Evolutionary conservation across 2,113 vertebrate genomes (phyloP).

Genomic region (Salvelinus sp.): DNA sequence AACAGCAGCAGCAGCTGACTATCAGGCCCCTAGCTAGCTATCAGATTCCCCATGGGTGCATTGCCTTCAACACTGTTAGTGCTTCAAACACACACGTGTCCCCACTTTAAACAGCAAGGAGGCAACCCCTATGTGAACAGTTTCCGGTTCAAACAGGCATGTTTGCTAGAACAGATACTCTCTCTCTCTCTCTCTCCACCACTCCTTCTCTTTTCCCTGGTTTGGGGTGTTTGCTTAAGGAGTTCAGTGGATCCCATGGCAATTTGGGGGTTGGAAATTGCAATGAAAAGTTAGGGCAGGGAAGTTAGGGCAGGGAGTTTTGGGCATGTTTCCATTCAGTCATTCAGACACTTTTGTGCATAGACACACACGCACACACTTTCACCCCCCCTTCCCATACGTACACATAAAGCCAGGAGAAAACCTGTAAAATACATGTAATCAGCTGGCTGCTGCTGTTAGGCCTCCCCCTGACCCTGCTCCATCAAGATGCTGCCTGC

Average conservation of each 20-base stretch:
- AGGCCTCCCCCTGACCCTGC: slow-evolving; percentile 22
- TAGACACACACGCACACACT: neutral
- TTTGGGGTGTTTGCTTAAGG: slow-evolving; percentile 46
- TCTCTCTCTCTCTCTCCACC: slow-evolving; percentile 13
- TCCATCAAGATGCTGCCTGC: slow-evolving; percentile 6
- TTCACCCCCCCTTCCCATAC: neutral
- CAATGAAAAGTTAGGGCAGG: slow-evolving; percentile 34
- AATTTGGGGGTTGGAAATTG: slow-evolving; percentile 36
- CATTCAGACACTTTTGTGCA: slow-evolving; percentile 12
- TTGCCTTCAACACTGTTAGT: slow-evolving; percentile 66
- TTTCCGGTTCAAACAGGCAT: slow-evolving; percentile 69
- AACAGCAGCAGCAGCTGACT: slow-evolving; percentile 7
- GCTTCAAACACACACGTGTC: slow-evolving; percentile 67
- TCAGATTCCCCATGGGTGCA: slow-evolving; percentile 70
- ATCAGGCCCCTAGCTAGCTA: slow-evolving; percentile 4
- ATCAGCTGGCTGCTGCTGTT: slow-evolving; percentile 14
- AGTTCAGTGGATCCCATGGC: slow-evolving; percentile 50
- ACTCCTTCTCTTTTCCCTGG: slow-evolving; percentile 8
- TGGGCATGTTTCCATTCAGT: slow-evolving; percentile 40
- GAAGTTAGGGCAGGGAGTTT: slow-evolving; percentile 5
- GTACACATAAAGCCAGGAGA: slow-evolving; percentile 11
- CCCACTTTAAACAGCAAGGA: slow-evolving; percentile 51
- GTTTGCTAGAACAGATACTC: slow-evolving; percentile 50
- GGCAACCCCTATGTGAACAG: slow-evolving; percentile 49
- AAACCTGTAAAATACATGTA: slow-evolving; percentile 21